These are phyloP conservation scores for Mormyrus proboscirostris DNA, from an alignment of 2,797 vertebrate species.

Conservation along the genomic window DNA sequence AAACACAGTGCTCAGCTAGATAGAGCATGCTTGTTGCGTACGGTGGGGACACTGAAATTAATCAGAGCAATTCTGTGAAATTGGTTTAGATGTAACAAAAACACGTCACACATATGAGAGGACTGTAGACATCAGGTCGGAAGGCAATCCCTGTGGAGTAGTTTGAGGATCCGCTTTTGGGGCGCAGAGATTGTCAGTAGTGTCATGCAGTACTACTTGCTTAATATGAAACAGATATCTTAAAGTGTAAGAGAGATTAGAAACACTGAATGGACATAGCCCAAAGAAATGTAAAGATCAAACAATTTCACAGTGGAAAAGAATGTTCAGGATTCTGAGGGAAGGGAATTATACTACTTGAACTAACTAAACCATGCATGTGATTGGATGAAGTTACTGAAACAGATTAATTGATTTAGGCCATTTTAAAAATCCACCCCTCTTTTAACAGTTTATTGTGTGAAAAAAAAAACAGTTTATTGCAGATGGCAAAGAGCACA, in stretches of 20 bases:
- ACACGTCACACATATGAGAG: background rate
- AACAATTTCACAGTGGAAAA: background rate
- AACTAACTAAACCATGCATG: background rate
- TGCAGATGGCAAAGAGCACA: background rate
- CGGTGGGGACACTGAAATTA: background rate
- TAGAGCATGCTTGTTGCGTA: background rate
- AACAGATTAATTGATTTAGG: background rate
- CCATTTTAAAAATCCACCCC: background rate
- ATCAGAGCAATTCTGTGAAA: background rate
- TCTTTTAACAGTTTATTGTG: background rate
- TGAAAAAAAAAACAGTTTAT: background rate
- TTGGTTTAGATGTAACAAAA: background rate
- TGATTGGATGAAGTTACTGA: background rate
- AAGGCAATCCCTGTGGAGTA: background rate
- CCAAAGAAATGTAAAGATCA: background rate
- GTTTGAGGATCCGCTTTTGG: background rate
- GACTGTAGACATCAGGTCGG: background rate
- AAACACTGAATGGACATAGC: background rate
- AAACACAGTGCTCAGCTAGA: background rate
- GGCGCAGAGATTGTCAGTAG: background rate
- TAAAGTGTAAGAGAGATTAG: background rate
- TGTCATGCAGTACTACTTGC: background rate
- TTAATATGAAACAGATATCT: background rate
- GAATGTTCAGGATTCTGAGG: background rate
- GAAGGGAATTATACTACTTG: background rate